phyloP scores from a whole-genome alignment of 2,113 vertebrate species.

The Proterorhinus semilunaris region DNA sequence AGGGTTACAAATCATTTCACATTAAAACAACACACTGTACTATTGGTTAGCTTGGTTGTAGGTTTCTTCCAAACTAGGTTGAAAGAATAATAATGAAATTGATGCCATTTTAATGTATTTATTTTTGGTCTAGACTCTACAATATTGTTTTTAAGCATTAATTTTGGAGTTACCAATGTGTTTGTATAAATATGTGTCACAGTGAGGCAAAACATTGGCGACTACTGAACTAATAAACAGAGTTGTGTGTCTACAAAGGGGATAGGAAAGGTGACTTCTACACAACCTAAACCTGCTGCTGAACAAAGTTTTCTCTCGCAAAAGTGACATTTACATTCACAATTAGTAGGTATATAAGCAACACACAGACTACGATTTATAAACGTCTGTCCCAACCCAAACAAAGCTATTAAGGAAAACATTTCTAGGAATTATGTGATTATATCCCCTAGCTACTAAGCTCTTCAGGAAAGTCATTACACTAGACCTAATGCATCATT shows the following conservation, averaged over 20 bases:
- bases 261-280: too few relatives aligned
- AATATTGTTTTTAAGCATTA: background rate
- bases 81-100: too few relatives aligned
- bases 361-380: background rate
- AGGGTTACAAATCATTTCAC: background rate
- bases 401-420: background rate
- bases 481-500: slow-evolving; percentile 7
- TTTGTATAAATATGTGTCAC: background rate
- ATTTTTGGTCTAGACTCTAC: too few relatives aligned
- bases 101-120: too few relatives aligned
- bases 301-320: background rate
- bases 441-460: slow-evolving; percentile 19
- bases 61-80: too few relatives aligned
- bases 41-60: background rate
- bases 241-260: too few relatives aligned
- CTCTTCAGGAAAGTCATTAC: slow-evolving; percentile 5
- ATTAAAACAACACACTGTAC: background rate
- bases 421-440: slow-evolving; percentile 27
- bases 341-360: background rate
- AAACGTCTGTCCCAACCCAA: background rate
- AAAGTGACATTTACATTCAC: too few relatives aligned
- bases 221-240: too few relatives aligned
- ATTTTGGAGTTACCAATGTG: background rate
- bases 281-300: background rate
- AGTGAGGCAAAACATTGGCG: too few relatives aligned